Conservation (phyloP, 1,140 invertebrate genomes). For the Calephelis nemesis region DNA sequence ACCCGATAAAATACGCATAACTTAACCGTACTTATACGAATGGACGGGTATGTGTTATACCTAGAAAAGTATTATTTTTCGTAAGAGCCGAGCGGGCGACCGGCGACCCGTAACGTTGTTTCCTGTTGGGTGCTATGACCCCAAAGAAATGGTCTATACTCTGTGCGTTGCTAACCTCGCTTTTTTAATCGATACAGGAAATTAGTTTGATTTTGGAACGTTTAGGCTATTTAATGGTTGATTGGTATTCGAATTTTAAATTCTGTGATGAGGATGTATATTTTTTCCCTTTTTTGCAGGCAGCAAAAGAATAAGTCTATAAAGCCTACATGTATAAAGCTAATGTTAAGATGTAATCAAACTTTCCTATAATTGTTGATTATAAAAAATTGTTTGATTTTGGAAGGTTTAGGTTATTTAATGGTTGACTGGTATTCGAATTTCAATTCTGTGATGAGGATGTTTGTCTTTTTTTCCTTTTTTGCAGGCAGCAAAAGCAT, state of each 20-base stretch:
- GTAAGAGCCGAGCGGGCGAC: constrained; percentile 57
- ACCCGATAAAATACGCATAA: constrained; percentile 20
- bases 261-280: constrained; percentile 29
- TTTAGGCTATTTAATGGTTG: constrained; percentile 57
- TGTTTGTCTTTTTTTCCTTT: constrained; percentile 22
- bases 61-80: constrained; percentile 71
- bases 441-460: constrained; percentile 30
- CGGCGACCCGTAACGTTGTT: constrained; percentile 67
- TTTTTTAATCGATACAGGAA: constrained; percentile 62
- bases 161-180: constrained; percentile 50
- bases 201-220: constrained; percentile 57
- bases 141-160: constrained; percentile 64
- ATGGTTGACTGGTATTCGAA: constrained; percentile 40
- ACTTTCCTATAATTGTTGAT: too few relatives aligned
- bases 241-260: constrained; percentile 33
- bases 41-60: constrained; percentile 58
- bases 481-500: neutral
- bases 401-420: constrained; percentile 52
- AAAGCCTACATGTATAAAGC: too few relatives aligned
- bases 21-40: constrained; percentile 38
- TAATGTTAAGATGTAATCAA: neutral
- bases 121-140: constrained; percentile 75
- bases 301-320: too few relatives aligned
- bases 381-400: constrained; percentile 58
- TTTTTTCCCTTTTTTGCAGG: constrained; percentile 19